A percentile compares a stretch with the other conserved stretches of the same genome.
These are phyloP conservation scores for Hyla sarda DNA, from an alignment of 2,113 vertebrate species.

Conservation along the genomic window DNA sequence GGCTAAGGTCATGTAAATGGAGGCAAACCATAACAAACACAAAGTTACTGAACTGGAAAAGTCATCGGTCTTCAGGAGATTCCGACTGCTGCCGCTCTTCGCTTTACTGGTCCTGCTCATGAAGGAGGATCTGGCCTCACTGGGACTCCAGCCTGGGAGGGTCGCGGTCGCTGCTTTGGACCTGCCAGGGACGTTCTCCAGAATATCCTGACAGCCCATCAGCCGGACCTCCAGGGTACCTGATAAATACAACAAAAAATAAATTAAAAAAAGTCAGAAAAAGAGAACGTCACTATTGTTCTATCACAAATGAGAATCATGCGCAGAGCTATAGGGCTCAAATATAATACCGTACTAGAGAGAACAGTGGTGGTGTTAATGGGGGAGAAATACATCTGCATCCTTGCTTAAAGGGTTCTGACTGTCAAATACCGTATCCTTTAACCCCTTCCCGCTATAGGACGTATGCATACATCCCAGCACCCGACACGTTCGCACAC, in stretches of 20 bases:
- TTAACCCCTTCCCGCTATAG: too few relatives aligned
- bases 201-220: conserved; percentile 98
- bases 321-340: too few relatives aligned
- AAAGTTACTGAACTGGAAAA: conserved; percentile 89
- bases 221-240: conserved; percentile 97
- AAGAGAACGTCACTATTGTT: too few relatives aligned
- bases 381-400: too few relatives aligned
- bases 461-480: too few relatives aligned
- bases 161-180: conserved; percentile 90
- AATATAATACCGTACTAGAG: too few relatives aligned
- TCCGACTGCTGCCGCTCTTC: conserved; percentile 88
- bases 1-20: conserved; percentile 13
- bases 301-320: too few relatives aligned
- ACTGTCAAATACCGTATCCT: too few relatives aligned
- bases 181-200: conserved; percentile 95
- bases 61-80: conserved; percentile 93
- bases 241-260: conserved; percentile 67
- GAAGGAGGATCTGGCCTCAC: conserved; percentile 93
- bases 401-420: too few relatives aligned
- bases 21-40: conserved; percentile 27
- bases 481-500: too few relatives aligned
- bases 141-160: conserved; percentile 95
- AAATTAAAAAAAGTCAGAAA: too few relatives aligned
- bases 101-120: conserved; percentile 93
- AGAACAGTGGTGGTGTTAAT: too few relatives aligned